Base-by-base conservation (phyloP, 2,888 invertebrate species). In the Steinernema carpocapsae region DNA sequence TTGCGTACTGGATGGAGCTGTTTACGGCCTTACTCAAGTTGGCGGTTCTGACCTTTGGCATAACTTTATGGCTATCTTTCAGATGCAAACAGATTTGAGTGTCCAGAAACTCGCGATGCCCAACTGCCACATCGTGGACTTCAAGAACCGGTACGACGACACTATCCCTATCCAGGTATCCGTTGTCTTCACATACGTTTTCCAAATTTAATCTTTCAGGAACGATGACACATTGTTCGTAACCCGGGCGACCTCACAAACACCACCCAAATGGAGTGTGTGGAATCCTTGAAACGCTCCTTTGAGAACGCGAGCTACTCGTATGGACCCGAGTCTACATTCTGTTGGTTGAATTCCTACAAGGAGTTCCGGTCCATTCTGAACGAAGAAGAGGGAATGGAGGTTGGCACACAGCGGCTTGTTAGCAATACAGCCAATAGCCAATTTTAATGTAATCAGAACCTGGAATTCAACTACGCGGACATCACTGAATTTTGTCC, bases 41-140 rank as follows among this genome's bases (percentile, higher is more conserved):
- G 32, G 32, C 3, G 17, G 76, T 7, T 3, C 48, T 19, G 48
- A 14, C 2, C 14, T 17, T 48, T 48, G 48, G 48, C 48, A n/a
- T 17, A 7, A 17, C 4, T 7, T 4, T 19, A 48, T 48, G 4
- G 14, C 14, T 19, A 7, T 48, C 17, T 2, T 48, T 17, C 19
- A 48, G 48, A 48, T 83, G 72, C 71, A 80, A 73, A 81, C 80
- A 17, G 83, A 83, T 48, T 74, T 83, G 17, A 76, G 80, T 4
- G 78, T 83, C 37, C 83, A 83, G 72, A 80, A 82, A 72, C 71
- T 83, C 70, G 82, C 79, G 4, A 76, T 79, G 17, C 74, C 75
- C 24, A 72, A 78, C 7, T 73, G 80, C 2, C 42, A 76, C 71
- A 79, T 82, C 42, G 81, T 79, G 14, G 72, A 76, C 29, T 83